Base-by-base conservation (phyloP, 2,888 invertebrate genomes). In the Macrosiphum euphorbiae region DNA sequence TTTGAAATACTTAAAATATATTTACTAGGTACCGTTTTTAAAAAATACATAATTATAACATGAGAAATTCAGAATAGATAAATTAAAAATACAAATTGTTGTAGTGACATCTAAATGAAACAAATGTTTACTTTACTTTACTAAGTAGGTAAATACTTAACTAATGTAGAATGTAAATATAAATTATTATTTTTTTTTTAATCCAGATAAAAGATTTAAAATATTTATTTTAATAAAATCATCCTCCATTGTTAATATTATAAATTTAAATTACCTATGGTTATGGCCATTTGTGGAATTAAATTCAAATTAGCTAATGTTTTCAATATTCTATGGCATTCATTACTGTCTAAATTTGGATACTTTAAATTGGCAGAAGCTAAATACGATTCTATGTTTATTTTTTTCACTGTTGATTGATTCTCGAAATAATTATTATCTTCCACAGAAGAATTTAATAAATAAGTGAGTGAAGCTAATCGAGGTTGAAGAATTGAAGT, bases 371-470 rank as follows among this genome's bases (percentile, higher is more conserved):
- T 90, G n/a, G n/a, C 50, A 61, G 86, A 90, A 67, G 86, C 35
- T 87, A 94, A 87, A 90, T 94, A 94, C 13, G 50, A 52, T 86
- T 94, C 90, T 28, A 94, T 35, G 26, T 94, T 94, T 52, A 41
- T 94, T 87, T 61, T 94, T 90, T 90, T 86, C 50, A 94, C 90
- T 24, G 85, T 90, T n/a, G 61, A 24, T 26, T 90, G 61, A 52
- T 90, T 87, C 44, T 90, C 67, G 78, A 94, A 87, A 84, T 90
- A 94, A 41, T 26, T 41, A 61, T 61, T 86, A 58, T 52, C 24
- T 84, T 88, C 92, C 35, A 93, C 47, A 67, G 50, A 44, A 89
- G 92, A 94, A 84, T 94, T 90, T 24, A 95, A 91, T 91, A 95
- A 89, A 84, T 92, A 93, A 58, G 24, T 20, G 1, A 95, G 61